Evolutionary conservation across 2,797 vertebrate genomes (phyloP).

Genomic region (Hylomyscus alleni): DNA sequence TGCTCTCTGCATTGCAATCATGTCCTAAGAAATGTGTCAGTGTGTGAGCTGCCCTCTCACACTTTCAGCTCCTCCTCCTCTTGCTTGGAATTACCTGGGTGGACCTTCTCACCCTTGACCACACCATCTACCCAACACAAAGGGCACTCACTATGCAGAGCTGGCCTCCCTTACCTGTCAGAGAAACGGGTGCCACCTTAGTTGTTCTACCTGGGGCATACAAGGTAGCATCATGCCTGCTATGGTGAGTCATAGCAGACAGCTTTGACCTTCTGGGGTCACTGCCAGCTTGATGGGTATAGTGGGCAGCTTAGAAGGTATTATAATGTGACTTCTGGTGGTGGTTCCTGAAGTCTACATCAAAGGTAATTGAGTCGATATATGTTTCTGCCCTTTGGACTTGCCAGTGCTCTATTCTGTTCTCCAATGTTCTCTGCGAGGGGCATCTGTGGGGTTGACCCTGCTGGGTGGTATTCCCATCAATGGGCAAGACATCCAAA

Average conservation of each 20-base stretch:
- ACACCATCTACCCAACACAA: fast-evolving
- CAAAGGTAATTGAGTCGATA: fast-evolving
- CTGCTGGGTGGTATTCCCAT: fast-evolving
- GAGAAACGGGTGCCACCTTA: fast-evolving
- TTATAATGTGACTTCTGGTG: neutral
- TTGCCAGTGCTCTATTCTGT: fast-evolving
- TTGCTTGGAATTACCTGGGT: fast-evolving
- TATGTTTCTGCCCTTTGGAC: neutral
- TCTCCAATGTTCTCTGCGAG: fast-evolving
- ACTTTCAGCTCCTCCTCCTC: fast-evolving
- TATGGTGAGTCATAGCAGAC: fast-evolving
- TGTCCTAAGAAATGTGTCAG: fast-evolving
- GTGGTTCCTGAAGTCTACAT: fast-evolving
- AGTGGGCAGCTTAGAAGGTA: fast-evolving
- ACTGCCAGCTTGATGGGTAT: fast-evolving
- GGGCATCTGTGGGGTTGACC: fast-evolving
- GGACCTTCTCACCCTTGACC: neutral
- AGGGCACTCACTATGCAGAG: fast-evolving
- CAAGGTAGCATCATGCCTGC: fast-evolving
- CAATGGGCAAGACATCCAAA: fast-evolving
- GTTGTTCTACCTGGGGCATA: neutral
- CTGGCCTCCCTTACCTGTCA: fast-evolving
- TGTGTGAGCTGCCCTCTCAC: fast-evolving
- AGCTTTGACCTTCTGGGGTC: fast-evolving
- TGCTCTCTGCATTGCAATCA: fast-evolving